These are phyloP conservation scores for Podabrus alpinus DNA, from an alignment of 2,888 invertebrate genomes.

Conservation along the genomic window DNA sequence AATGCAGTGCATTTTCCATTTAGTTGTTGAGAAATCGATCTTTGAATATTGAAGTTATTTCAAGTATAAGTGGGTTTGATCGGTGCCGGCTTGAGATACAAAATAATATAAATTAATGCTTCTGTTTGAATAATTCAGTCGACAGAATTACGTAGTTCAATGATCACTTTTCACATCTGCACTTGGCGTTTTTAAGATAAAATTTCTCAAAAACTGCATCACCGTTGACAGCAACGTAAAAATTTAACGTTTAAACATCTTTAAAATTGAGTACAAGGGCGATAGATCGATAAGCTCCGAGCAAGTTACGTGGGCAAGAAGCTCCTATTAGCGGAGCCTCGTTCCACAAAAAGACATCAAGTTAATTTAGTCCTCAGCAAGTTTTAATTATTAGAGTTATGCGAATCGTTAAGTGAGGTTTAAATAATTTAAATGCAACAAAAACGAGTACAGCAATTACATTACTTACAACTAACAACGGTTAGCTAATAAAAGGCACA, in stretches of 20 bases:
- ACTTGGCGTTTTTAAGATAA: too few species aligned
- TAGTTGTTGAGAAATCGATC: background rate
- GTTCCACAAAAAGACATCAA: background rate
- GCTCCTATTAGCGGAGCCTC: background rate
- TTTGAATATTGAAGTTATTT: background rate
- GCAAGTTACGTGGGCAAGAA: background rate
- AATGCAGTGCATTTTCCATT: background rate
- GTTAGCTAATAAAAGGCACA: slow-evolving; percentile 37
- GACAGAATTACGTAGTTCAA: too few species aligned
- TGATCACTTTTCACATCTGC: too few species aligned
- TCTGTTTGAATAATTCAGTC: too few species aligned
- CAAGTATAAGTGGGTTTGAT: background rate
- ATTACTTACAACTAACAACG: slow-evolving; percentile 22
- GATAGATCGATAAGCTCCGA: background rate
- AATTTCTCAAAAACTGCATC: too few species aligned
- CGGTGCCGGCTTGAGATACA: background rate
- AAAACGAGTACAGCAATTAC: slow-evolving; percentile 26
- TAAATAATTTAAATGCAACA: slow-evolving; percentile 14
- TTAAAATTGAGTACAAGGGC: background rate
- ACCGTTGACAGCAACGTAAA: background rate
- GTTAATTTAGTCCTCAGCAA: background rate
- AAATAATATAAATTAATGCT: too few species aligned
- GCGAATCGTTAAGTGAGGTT: background rate
- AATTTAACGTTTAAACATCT: background rate
- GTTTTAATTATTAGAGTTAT: background rate